phyloP scores from a whole-genome alignment of 2,888 invertebrate genomes.

The Portevinia maculata region DNA sequence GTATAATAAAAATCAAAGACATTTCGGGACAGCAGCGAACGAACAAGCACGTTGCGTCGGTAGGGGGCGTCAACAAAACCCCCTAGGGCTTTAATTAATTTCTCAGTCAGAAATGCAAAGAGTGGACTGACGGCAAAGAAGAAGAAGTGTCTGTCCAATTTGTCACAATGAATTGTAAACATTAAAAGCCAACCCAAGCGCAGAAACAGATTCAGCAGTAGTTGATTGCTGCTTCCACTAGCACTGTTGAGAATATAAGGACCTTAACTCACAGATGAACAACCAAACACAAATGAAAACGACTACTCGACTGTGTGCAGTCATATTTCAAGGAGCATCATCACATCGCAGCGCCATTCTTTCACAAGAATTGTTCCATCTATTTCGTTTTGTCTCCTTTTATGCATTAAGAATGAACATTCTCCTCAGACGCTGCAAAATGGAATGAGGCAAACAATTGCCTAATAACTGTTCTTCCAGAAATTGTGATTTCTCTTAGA shows the following conservation, averaged over 20 bases:
- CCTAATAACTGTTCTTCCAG: slow-evolving; percentile 62
- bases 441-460: slow-evolving; percentile 48
- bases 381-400: slow-evolving; percentile 62
- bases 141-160: slow-evolving; percentile 73
- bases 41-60: slow-evolving; percentile 1
- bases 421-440: slow-evolving; percentile 24
- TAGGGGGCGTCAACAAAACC: slow-evolving; percentile 23
- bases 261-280: slow-evolving; percentile 62
- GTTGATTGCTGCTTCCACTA: slow-evolving; percentile 66
- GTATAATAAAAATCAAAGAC: slow-evolving; percentile 54
- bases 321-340: slow-evolving; percentile 60
- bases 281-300: slow-evolving; percentile 53
- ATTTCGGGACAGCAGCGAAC: slow-evolving; percentile 17
- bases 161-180: slow-evolving; percentile 74
- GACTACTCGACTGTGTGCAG: slow-evolving; percentile 34
- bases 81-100: slow-evolving; percentile 73
- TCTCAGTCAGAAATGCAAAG: slow-evolving; percentile 69
- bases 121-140: slow-evolving; percentile 63
- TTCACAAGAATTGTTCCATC: slow-evolving; percentile 54
- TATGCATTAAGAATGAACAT: slow-evolving; percentile 67
- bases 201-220: slow-evolving; percentile 25
- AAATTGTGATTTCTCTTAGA: slow-evolving; percentile 63
- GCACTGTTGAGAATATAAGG: slow-evolving; percentile 35
- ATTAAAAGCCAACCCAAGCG: slow-evolving; percentile 70
- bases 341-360: neutral